Evolutionary conservation across 1,140 invertebrate genomes (phyloP), one percentile per base, ranked within the genome.

Genomic region (Trinorchestia longiramus): DNA sequence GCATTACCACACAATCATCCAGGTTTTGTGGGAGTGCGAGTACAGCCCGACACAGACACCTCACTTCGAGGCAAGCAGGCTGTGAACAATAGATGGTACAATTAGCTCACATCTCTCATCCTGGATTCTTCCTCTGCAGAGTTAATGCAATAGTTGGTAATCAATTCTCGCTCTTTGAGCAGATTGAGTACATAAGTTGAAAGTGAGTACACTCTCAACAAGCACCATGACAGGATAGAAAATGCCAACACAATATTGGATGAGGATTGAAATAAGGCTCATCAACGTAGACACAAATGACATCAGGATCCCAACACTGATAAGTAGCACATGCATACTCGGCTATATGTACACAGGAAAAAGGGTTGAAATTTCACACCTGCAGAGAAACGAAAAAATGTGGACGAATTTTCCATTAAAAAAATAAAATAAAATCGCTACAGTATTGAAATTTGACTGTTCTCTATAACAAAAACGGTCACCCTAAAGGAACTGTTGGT

Each of bases 1-100:
- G 43, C n/a, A 90, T 90, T 90, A 90, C 88, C 88, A 90, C 88
- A 90, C 88, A 90, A 90, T 90, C 88, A 42, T 41, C 88, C n/a
- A 90, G 88, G 88, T 41, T 90, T 90, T 42, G 88, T 90, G 43
- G 88, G 28, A 42, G 88, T 41, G 11, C 43, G 88, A 90, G 88
- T 90, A 41, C 88, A 90, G 41, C 88, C 8, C 41, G 15, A 42
- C 3, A 3, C 88, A 42, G 43, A 36, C 62, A 77, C 62, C 15
- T 90, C 88, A 90, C 88, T 28, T 90, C 62, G 62, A 1, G 62
- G 62, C 62, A 77, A 77, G 62, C 62, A 77, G 62, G 88, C 88
- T 4, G 43, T 15, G 88, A 41, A 90, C 41, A 90, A 90, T 43
- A 42, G 43, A 11, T 41, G 41, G 88, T 15, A 90, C 88, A 90